Conservation (phyloP, 2,797 vertebrate species). For the Cynopterus sphinx region DNA sequence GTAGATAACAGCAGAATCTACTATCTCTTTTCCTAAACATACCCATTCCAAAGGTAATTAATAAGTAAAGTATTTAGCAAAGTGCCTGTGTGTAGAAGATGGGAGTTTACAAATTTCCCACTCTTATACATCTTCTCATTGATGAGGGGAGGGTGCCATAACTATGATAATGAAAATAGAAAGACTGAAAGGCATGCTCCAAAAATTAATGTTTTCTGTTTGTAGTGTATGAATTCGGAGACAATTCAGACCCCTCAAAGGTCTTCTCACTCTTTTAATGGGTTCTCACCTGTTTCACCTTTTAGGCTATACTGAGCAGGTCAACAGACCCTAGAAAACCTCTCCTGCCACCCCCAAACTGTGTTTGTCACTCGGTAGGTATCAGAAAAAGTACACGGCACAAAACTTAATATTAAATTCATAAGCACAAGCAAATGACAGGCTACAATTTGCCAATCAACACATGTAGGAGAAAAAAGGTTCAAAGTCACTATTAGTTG, state of each 20-base stretch:
- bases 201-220: neutral
- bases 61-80: neutral
- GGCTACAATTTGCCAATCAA: neutral
- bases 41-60: neutral
- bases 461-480: too few species aligned
- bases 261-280: neutral
- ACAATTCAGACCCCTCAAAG: neutral
- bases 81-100: neutral
- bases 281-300: neutral
- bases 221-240: neutral
- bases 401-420: neutral
- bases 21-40: neutral
- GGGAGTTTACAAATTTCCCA: neutral
- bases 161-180: neutral
- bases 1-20: neutral
- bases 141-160: neutral
- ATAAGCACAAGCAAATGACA: neutral
- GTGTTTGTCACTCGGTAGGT: neutral
- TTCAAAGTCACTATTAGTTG: neutral
- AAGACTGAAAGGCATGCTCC: neutral
- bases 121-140: neutral
- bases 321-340: neutral
- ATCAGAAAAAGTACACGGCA: neutral
- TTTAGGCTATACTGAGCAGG: neutral
- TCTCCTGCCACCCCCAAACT: too few species aligned